These are phyloP conservation scores for Chrysemys picta DNA, from an alignment of 2,113 vertebrate genomes.

Conservation along the genomic window DNA sequence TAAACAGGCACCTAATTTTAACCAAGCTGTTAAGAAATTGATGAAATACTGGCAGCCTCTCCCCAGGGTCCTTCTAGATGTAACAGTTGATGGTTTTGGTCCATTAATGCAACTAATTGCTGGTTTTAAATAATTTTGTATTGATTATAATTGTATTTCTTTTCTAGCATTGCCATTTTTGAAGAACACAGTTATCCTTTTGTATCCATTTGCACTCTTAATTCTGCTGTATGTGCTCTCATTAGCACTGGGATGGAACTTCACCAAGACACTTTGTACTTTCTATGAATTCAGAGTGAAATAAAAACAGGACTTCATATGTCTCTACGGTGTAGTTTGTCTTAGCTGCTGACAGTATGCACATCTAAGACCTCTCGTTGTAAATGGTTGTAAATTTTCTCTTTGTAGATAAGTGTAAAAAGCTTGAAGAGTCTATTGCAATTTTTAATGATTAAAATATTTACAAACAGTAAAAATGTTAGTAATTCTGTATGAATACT, in stretches of 20 bases:
- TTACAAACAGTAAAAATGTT: conserved; percentile 73
- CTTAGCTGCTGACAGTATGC: conserved; percentile 20
- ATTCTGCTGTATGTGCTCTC: conserved; percentile 92
- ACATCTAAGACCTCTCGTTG: conserved; percentile 49
- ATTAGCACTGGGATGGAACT: conserved; percentile 94
- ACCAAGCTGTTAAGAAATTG: background rate
- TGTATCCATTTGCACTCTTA: conserved; percentile 94
- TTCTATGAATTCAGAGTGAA: conserved; percentile 96
- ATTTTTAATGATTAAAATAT: conserved; percentile 70
- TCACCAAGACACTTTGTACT: conserved; percentile 90
- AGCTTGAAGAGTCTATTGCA: conserved; percentile 55
- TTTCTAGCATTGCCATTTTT: conserved; percentile 91
- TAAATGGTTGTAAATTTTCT: conserved; percentile 78
- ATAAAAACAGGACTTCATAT: conserved; percentile 65
- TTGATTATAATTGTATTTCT: background rate
- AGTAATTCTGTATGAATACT: conserved; percentile 66
- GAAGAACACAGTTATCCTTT: conserved; percentile 93
- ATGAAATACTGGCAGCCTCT: background rate
- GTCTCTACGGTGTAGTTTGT: background rate
- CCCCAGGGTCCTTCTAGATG: rapidly evolving
- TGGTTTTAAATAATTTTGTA: background rate
- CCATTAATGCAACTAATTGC: background rate
- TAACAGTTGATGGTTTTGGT: background rate
- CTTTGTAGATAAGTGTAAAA: conserved; percentile 78
- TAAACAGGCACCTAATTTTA: background rate